These are phyloP conservation scores for Palaemon carinicauda DNA, from an alignment of 1,140 invertebrate species.

Conservation along the genomic window DNA sequence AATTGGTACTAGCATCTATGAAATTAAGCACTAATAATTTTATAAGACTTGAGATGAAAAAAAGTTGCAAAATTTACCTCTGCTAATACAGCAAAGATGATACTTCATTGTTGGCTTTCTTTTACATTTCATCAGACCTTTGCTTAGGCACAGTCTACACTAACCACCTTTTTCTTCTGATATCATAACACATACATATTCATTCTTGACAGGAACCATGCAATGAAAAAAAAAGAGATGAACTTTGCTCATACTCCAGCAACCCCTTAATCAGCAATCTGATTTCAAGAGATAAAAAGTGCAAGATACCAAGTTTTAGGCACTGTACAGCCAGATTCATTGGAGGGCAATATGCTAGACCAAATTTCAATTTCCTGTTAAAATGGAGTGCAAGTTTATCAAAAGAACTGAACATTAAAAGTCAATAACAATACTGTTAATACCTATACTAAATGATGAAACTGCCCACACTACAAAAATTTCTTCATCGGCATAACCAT, in stretches of 20 bases:
- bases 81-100: no score
- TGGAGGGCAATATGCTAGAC: neutral
- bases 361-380: neutral
- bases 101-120: no score
- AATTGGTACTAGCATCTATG: no score
- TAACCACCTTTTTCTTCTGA: constrained; percentile 17
- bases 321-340: constrained; percentile 12
- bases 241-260: constrained; percentile 2
- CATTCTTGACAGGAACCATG: constrained; percentile 30
- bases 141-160: constrained; percentile 16
- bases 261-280: neutral
- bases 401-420: constrained; percentile 17
- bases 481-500: neutral
- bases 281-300: neutral
- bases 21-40: no score
- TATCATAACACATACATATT: constrained; percentile 28
- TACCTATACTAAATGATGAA: constrained; percentile 26
- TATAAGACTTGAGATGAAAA: no score
- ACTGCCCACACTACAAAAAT: constrained; percentile 29
- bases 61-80: no score
- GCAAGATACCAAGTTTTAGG: constrained; percentile 8
- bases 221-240: constrained; percentile 17
- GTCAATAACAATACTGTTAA: constrained; percentile 30
- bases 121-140: neutral
- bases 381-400: constrained; percentile 24